Conservation (phyloP, 2,888 invertebrate genomes). For the Abscondita cerata region DNA sequence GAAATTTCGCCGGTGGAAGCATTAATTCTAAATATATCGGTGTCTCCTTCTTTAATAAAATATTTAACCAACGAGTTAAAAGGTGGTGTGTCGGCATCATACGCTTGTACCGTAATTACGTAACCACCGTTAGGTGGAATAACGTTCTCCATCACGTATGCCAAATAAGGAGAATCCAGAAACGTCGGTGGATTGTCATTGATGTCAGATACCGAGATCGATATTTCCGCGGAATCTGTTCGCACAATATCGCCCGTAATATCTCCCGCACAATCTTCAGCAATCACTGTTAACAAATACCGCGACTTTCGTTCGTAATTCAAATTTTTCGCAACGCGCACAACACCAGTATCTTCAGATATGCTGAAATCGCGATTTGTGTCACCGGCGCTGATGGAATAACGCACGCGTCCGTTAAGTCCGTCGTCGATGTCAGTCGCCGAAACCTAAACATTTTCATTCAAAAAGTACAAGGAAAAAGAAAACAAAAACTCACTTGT, state of each 20-base stretch:
- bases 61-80: constrained; percentile 91
- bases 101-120: constrained; percentile 83
- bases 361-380: constrained; percentile 91
- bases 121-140: constrained; percentile 81
- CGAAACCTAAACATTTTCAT: constrained; percentile 68
- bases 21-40: constrained; percentile 89
- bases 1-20: constrained; percentile 91
- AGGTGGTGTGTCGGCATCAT: constrained; percentile 90
- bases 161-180: constrained; percentile 92
- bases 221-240: constrained; percentile 81
- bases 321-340: constrained; percentile 90
- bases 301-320: constrained; percentile 90
- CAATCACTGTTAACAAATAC: constrained; percentile 83
- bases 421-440: constrained; percentile 90
- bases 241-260: constrained; percentile 61
- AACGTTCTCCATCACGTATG: constrained; percentile 92
- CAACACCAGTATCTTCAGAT: constrained; percentile 89
- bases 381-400: constrained; percentile 88
- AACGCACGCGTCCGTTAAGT: constrained; percentile 89
- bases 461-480: not conserved
- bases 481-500: constrained; percentile 64
- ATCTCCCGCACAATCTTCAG: constrained; percentile 86
- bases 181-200: constrained; percentile 95
- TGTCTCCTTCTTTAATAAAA: constrained; percentile 92
- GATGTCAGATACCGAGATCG: constrained; percentile 86